Base-by-base conservation (phyloP, 2,888 invertebrate species). In the Aspidiotus destructor region DNA sequence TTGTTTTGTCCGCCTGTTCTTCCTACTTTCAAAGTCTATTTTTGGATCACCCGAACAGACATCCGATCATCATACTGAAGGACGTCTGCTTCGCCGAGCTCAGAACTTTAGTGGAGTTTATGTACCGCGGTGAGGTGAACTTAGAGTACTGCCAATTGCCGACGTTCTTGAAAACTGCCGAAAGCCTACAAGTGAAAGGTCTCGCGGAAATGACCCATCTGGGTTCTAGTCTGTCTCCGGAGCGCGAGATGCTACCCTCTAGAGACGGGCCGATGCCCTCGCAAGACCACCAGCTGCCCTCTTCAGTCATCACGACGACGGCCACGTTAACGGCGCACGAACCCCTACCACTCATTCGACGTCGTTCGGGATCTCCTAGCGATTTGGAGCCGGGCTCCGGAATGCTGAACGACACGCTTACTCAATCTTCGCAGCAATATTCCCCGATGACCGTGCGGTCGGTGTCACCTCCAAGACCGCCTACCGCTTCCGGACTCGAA, bases 101-200 rank as follows among this genome's bases (percentile, higher is more conserved):
- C 77, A 85, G 91, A 79, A 92, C 92, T 74, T 86, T 93, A 78
- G 88, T 93, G 79, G 92, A 92, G 84, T 93, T 92, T 86, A 93
- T 93, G 92, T 93, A 93, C 85, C 89, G 91, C 81, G 92, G 92
- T 77, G 92, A 93, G 81, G 92, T 93, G 76, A 92, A 92, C 87
- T 91, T 93, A 77, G 90, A 92, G 82, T 91, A 91, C 80, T 91
- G 91, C 82, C 90, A 91, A 82, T 84, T 92, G 78, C 89, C 90
- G 78, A 89, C 91, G 75, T 84, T 92, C 76, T 85, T 92, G 75
- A 91, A 90, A 81, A 92, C 92, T 77, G 92, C 92, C 76, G 92
- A 92, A 81, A 92, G 91, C 79, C 86, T 92, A 73, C 91, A 92
- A 83, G 92, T 92, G 72, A 91, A 92, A 81, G 92, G 92, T 76